Conservation (phyloP, 2,113 vertebrate species). For the Xerus inauris region DNA sequence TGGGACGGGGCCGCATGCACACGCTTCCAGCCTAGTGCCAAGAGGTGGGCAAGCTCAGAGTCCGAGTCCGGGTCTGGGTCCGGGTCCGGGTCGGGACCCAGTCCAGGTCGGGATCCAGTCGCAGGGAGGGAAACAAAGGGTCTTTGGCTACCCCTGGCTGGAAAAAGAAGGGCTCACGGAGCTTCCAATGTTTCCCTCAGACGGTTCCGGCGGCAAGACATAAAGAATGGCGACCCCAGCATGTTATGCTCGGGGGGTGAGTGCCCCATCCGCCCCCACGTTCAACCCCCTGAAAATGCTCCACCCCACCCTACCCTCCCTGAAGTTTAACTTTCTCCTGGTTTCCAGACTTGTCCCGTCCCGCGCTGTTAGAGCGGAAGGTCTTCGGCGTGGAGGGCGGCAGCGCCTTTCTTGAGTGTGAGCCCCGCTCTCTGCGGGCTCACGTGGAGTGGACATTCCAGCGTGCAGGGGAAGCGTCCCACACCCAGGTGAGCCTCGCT, state of each 20-base stretch:
- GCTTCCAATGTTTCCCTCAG: slow-evolving; percentile 78
- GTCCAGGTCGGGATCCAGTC: background rate
- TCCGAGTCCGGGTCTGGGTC: background rate
- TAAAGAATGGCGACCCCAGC: slow-evolving; percentile 97
- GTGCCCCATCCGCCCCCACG: background rate
- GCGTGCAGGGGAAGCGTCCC: slow-evolving; percentile 85
- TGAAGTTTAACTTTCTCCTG: background rate
- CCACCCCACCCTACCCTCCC: background rate
- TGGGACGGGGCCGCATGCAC: slow-evolving; percentile 97
- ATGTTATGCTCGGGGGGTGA: slow-evolving; percentile 95
- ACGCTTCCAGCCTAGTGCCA: slow-evolving; percentile 95
- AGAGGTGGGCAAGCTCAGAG: slow-evolving; percentile 87
- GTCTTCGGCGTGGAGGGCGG: slow-evolving; percentile 96
- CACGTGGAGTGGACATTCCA: slow-evolving; percentile 94
- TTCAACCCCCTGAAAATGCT: background rate
- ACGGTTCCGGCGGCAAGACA: slow-evolving; percentile 95
- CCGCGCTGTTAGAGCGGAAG: slow-evolving; percentile 90
- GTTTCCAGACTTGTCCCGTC: slow-evolving; percentile 88
- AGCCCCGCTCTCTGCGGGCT: slow-evolving; percentile 97
- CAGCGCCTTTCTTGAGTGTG: slow-evolving; percentile 95
- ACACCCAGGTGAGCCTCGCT: slow-evolving; percentile 87
- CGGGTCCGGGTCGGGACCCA: background rate
- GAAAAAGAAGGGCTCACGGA: background rate
- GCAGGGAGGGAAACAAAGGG: background rate
- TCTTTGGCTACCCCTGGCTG: background rate